Conservation (phyloP, 2,888 invertebrate species). For the Pyrrhosoma nymphula region DNA sequence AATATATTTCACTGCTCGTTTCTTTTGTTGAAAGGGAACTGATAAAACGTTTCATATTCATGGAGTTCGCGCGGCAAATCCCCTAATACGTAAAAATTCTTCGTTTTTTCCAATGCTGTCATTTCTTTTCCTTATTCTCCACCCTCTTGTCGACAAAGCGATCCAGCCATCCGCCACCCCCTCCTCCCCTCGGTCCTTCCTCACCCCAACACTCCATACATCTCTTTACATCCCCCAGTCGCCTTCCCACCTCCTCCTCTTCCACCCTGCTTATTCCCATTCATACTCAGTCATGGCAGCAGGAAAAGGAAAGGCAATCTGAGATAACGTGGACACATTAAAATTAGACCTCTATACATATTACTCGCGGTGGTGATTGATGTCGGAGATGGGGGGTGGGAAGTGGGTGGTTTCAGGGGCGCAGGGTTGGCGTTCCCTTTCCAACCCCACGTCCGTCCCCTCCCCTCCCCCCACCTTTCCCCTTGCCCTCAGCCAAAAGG, state of each 20-base stretch:
- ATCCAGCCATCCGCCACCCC: constrained; percentile 11
- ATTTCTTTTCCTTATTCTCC: constrained; percentile 15
- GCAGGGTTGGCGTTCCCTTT: neutral
- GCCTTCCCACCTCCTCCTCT: neutral
- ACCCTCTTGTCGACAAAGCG: neutral
- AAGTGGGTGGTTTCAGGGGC: neutral
- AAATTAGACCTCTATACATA: constrained; percentile 67
- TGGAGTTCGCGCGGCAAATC: neutral
- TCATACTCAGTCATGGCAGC: constrained; percentile 27
- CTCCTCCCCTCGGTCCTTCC: neutral
- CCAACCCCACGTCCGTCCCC: neutral
- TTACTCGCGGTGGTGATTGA: constrained; percentile 59
- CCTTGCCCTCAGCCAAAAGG: neutral
- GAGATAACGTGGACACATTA: constrained; percentile 64
- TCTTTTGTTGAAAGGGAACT: neutral
- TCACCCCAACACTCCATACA: neutral
- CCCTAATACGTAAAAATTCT: neutral
- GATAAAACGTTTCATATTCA: neutral
- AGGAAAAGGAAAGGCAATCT: constrained; percentile 51
- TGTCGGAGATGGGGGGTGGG: constrained; percentile 17
- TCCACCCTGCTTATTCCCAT: neutral
- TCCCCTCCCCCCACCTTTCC: neutral
- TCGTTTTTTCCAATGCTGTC: neutral
- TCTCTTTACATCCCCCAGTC: neutral
- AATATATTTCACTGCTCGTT: neutral